Evolutionary conservation across 2,113 vertebrate genomes (phyloP), one percentile per base, ranked within the genome.

Genomic region (Mixornis gularis): DNA sequence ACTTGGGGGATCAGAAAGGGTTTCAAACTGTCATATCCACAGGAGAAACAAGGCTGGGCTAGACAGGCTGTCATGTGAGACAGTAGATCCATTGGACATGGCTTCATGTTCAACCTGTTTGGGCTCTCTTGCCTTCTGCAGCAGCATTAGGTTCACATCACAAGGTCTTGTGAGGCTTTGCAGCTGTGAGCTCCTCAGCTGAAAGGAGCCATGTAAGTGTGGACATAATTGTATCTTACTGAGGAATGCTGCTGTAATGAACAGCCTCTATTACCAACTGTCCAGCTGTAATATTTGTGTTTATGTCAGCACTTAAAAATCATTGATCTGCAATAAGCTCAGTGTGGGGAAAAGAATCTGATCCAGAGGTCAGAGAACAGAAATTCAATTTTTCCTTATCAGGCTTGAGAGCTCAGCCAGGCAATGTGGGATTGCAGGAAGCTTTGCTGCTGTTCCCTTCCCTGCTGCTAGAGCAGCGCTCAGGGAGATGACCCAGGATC

Each of bases 291-390:
- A 90, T 87, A 94, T 94, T 87, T 89, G 84, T 96, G 92, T 95
- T 94, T 96, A 92, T 93, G 87, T 93, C 94, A 92, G 89, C 92
- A 89, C 91, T 92, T 95, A 85, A 92, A 95, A 95, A 77, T 38
- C 92, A 95, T 94, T 94, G 91, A 96, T 95, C 94, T 73, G 81
- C 79, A 92, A 85, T 91, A 94, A 96, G 58, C 36, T 41, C 4
- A 0, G 22, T 65, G 38, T 44, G 41, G 56, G 81, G 70, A 34
- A 79, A 91, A 87, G 51, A 56, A 89, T 91, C 81, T 66, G 66
- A 85, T 80, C 32, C 58, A 63, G 87, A 89, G 79, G 86, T 80
- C 56, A 52, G 93, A 89, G 74, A 48, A 91, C 40, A 89, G 70
- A 87, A 93, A 92, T 56, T 63, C 48, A 83, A 69, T 92, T 95